Conservation (phyloP, 2,113 vertebrate genomes). For the Mormyrus lacerda region DNA sequence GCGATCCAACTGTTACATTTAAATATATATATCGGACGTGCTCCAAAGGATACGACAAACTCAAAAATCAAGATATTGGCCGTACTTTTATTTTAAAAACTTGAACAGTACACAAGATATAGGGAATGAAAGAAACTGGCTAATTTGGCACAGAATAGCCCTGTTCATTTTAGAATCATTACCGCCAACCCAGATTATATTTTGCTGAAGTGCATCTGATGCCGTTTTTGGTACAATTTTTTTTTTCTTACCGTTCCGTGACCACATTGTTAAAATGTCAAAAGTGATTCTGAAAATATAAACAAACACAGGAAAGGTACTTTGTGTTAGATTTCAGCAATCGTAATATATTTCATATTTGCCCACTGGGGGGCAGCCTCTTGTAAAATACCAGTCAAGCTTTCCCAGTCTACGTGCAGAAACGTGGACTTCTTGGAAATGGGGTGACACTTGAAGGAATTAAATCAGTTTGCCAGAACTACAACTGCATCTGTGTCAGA, state of each 20-base stretch:
- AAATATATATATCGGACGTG: not conserved
- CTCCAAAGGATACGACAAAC: not conserved
- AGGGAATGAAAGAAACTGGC: not conserved
- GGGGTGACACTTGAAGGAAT: not conserved
- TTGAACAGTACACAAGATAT: not conserved
- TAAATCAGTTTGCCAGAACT: not conserved
- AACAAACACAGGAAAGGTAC: not conserved
- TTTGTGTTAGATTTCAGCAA: not conserved
- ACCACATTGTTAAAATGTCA: not conserved
- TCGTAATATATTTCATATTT: not conserved
- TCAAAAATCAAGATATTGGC: not conserved
- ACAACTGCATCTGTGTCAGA: not conserved
- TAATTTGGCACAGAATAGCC: constrained; percentile 7
- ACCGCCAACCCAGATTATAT: not conserved
- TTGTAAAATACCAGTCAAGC: not conserved
- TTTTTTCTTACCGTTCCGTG: not conserved
- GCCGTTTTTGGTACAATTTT: not conserved
- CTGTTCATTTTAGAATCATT: not conserved
- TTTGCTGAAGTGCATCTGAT: not conserved
- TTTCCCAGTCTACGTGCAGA: not conserved
- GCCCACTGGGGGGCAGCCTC: not conserved
- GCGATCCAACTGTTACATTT: not conserved
- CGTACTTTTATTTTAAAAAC: not conserved
- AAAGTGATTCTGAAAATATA: not conserved
- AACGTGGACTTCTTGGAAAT: not conserved